Percentiles rank a stretch among this genome's conserved stretches.
These are phyloP conservation scores for Drosophila anceps DNA, from an alignment of 2,888 invertebrate species.

Conservation along the genomic window DNA sequence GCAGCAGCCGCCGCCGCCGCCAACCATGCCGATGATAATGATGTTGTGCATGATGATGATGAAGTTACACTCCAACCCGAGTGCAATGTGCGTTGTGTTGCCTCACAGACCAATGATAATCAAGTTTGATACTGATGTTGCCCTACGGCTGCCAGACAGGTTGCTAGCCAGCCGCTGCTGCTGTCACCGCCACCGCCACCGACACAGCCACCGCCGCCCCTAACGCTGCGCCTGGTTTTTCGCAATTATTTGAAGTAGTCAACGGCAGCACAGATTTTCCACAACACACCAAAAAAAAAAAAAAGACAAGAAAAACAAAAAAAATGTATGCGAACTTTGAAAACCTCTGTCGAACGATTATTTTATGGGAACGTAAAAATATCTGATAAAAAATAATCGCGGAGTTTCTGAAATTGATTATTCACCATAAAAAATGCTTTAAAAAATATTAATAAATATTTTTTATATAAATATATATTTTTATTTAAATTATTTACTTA, in stretches of 20 bases:
- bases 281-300: slow-evolving; percentile 6
- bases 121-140: slow-evolving; percentile 66
- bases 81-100: slow-evolving; percentile 55
- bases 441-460: not conserved
- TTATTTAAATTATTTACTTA: no score
- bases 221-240: slow-evolving; percentile 32
- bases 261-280: slow-evolving; percentile 53
- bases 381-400: not conserved
- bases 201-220: not conserved
- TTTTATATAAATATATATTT: no score
- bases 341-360: not conserved
- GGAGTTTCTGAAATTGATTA: not conserved
- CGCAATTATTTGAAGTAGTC: slow-evolving; percentile 72
- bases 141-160: slow-evolving; percentile 64
- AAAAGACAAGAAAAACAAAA: slow-evolving; percentile 21
- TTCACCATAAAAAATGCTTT: not conserved
- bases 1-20: slow-evolving; percentile 21
- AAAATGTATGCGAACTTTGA: not conserved
- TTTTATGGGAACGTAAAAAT: not conserved
- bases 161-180: slow-evolving; percentile 31
- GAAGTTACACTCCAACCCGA: slow-evolving; percentile 37
- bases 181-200: not conserved
- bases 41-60: slow-evolving; percentile 29
- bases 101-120: slow-evolving; percentile 50
- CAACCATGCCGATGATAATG: slow-evolving; percentile 26